Conservation (phyloP, 2,888 invertebrate genomes). For the Lysandra bellargus region DNA sequence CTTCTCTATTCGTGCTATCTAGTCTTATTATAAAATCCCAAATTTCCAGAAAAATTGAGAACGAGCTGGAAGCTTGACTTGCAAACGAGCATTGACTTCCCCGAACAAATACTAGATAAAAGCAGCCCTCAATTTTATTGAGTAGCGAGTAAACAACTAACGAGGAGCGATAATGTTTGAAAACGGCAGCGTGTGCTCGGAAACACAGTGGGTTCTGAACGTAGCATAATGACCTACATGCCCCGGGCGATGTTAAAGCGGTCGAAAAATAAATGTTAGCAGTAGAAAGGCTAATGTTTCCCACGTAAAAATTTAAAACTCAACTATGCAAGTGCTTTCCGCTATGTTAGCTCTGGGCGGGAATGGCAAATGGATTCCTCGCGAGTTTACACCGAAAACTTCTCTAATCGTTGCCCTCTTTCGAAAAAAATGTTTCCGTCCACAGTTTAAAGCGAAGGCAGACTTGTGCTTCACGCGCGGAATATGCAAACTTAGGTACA, state of each 20-base stretch:
- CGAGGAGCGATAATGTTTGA: background rate
- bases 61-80: background rate
- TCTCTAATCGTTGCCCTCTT: background rate
- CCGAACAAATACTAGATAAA: background rate
- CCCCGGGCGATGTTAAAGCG: background rate
- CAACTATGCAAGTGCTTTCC: background rate
- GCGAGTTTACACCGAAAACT: background rate
- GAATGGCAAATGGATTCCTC: slow-evolving; percentile 1
- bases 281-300: slow-evolving; percentile 7
- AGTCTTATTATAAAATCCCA: no score
- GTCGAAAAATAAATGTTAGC: slow-evolving; percentile 13
- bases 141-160: background rate
- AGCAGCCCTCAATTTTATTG: background rate
- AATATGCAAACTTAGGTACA: background rate
- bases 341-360: background rate
- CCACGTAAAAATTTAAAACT: slow-evolving; percentile 13
- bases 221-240: background rate
- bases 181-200: background rate
- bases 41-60: background rate
- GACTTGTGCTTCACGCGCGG: background rate
- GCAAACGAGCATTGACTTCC: background rate
- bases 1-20: background rate
- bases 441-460: no score
- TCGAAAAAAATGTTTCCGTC: background rate
- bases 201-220: background rate